A percentile compares a stretch with the other conserved stretches of the same genome.
phyloP scores from a whole-genome alignment of 2,888 invertebrate genomes.

The Laspeyria flexula region DNA sequence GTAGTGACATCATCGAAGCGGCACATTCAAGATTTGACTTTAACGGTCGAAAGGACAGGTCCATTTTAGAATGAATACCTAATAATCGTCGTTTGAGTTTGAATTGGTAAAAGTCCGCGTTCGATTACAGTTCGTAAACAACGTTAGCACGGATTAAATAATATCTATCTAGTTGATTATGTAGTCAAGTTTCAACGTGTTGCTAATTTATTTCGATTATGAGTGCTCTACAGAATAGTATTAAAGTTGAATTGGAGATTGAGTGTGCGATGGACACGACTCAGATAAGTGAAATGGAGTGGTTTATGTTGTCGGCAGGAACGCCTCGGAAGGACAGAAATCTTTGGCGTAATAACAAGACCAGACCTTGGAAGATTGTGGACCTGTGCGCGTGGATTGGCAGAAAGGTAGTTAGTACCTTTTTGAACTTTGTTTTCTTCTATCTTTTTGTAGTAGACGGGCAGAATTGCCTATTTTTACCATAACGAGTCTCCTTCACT shows the following conservation, averaged over 20 bases:
- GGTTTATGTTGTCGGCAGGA: constrained; percentile 76
- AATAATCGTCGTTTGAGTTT: too few relatives aligned
- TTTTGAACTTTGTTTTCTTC: too few relatives aligned
- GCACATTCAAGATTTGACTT: constrained; percentile 36
- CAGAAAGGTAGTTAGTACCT: constrained; percentile 76
- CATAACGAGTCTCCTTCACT: too few relatives aligned
- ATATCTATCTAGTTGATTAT: background rate
- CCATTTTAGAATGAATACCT: background rate
- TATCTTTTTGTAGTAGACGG: background rate
- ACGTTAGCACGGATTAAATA: too few relatives aligned
- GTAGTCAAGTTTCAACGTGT: background rate
- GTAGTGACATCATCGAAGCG: constrained; percentile 59
- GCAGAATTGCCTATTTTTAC: too few relatives aligned
- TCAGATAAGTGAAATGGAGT: constrained; percentile 68
- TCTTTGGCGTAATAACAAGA: constrained; percentile 57
- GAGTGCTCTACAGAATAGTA: constrained; percentile 45
- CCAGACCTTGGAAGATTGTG: constrained; percentile 68
- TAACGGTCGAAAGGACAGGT: constrained; percentile 29
- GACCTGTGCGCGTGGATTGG: constrained; percentile 80
- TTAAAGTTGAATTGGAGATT: constrained; percentile 70
- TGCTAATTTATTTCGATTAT: constrained; percentile 25
- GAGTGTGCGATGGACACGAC: constrained; percentile 65
- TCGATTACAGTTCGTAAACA: constrained; percentile 7
- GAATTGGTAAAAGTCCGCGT: background rate
- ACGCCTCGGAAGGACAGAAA: constrained; percentile 68